A percentile compares a stretch with the other conserved stretches of the same genome.
These are phyloP conservation scores for Ceratotherium simum DNA, from an alignment of 2,113 vertebrate species.

Conservation along the genomic window DNA sequence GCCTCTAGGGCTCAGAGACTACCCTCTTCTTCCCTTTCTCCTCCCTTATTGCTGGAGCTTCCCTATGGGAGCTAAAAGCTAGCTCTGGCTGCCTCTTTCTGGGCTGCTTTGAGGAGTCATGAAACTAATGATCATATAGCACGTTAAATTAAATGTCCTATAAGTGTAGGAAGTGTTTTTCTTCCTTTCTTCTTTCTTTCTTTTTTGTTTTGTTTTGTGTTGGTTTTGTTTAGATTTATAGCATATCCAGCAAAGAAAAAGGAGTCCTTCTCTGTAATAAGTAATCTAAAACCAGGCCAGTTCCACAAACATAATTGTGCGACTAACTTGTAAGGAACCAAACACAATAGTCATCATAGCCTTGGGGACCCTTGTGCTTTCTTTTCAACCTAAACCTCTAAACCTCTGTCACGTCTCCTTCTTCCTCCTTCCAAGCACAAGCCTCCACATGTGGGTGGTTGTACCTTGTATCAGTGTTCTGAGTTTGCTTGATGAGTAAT, in stretches of 20 bases:
- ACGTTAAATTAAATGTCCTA: neutral
- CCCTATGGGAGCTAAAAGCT: neutral
- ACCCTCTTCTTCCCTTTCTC: neutral
- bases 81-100: neutral
- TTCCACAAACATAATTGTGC: neutral
- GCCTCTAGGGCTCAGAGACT: neutral
- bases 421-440: neutral
- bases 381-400: neutral
- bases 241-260: neutral
- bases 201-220: neutral
- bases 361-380: neutral
- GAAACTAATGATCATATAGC: neutral
- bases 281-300: neutral
- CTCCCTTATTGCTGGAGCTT: neutral
- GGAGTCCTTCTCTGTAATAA: neutral
- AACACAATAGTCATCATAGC: neutral
- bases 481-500: neutral
- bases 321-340: neutral
- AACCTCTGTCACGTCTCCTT: neutral
- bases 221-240: constrained; percentile 41
- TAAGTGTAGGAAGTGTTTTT: neutral
- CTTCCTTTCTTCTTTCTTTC: neutral
- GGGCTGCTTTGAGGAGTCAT: neutral
- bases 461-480: neutral
- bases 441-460: neutral